Percentiles rank a stretch among this genome's conserved stretches.
Evolutionary conservation across 2,888 invertebrate species (phyloP).

Genomic region (Apamea epomidion): DNA sequence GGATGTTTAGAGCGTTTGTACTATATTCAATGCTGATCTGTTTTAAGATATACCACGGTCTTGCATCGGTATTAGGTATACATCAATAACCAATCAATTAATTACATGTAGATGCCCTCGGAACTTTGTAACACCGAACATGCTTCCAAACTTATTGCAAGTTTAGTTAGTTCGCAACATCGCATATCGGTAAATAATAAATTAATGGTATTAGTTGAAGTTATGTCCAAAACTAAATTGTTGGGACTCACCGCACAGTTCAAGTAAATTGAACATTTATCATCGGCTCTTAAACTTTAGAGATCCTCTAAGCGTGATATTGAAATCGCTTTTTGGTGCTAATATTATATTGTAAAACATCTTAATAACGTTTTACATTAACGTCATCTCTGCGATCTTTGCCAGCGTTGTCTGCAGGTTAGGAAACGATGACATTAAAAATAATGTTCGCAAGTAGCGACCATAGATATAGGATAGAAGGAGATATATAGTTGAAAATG

Average conservation of each 20-base stretch:
- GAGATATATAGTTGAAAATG: too few relatives aligned
- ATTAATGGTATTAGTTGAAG: conserved; percentile 50
- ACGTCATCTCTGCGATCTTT: too few relatives aligned
- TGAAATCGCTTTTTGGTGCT: conserved; percentile 20
- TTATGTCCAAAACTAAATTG: conserved; percentile 47
- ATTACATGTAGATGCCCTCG: conserved; percentile 36
- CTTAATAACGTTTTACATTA: not conserved
- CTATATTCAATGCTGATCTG: conserved; percentile 4
- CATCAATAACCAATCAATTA: conserved; percentile 55
- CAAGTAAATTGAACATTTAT: conserved; percentile 47
- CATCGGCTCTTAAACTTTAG: conserved; percentile 36
- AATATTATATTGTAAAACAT: not conserved
- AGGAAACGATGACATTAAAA: not conserved
- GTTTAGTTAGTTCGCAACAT: conserved; percentile 53
- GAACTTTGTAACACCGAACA: conserved; percentile 53
- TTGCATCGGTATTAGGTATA: conserved; percentile 9
- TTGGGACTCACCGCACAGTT: conserved; percentile 37
- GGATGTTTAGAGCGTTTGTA: not conserved
- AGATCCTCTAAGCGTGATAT: conserved; percentile 18
- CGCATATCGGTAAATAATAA: conserved; percentile 56
- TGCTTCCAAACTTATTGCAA: conserved; percentile 54
- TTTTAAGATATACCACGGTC: conserved; percentile 6
- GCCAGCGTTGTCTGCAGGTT: too few relatives aligned
- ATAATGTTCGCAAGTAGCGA: not conserved
- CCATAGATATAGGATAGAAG: too few relatives aligned